Evolutionary conservation across 2,888 invertebrate genomes (phyloP).

Genomic region (Micoletzkya japonica): DNA sequence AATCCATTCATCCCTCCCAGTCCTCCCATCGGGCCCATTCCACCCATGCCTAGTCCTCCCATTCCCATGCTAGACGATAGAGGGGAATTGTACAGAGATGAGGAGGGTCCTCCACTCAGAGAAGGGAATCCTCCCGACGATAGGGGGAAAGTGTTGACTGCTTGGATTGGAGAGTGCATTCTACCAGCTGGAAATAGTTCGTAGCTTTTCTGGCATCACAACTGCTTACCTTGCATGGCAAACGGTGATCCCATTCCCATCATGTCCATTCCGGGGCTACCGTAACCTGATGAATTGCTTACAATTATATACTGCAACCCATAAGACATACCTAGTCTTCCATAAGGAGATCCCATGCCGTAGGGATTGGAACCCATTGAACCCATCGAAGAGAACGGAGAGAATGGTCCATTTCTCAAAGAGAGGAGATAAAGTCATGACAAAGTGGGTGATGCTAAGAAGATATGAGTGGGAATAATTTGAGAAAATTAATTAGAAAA

Average conservation of each 20-base stretch:
- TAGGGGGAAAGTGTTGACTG: conserved; percentile 22
- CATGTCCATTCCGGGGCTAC: too few relatives aligned
- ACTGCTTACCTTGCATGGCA: too few relatives aligned
- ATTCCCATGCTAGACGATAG: background rate
- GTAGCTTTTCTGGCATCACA: too few relatives aligned
- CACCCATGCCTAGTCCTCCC: conserved; percentile 13
- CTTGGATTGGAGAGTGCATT: conserved; percentile 15
- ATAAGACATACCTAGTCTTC: conserved; percentile 1
- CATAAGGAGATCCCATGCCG: conserved; percentile 10
- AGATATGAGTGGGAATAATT: too few relatives aligned
- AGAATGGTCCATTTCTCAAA: too few relatives aligned
- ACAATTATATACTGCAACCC: background rate
- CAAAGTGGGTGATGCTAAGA: too few relatives aligned
- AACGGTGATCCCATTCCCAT: too few relatives aligned
- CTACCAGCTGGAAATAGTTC: background rate
- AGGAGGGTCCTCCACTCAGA: too few relatives aligned
- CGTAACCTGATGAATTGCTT: background rate
- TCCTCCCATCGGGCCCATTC: conserved; percentile 12
- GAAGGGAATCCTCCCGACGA: conserved; percentile 16
- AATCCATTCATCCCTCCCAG: conserved; percentile 6
- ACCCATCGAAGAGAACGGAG: too few relatives aligned
- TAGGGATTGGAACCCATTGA: too few relatives aligned
- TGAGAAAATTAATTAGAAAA: too few relatives aligned
- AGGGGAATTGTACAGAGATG: background rate
- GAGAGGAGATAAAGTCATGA: too few relatives aligned